Evolutionary conservation across 2,113 vertebrate genomes (phyloP), one percentile per base, ranked within the genome.

Genomic region (Lophius piscatorius): DNA sequence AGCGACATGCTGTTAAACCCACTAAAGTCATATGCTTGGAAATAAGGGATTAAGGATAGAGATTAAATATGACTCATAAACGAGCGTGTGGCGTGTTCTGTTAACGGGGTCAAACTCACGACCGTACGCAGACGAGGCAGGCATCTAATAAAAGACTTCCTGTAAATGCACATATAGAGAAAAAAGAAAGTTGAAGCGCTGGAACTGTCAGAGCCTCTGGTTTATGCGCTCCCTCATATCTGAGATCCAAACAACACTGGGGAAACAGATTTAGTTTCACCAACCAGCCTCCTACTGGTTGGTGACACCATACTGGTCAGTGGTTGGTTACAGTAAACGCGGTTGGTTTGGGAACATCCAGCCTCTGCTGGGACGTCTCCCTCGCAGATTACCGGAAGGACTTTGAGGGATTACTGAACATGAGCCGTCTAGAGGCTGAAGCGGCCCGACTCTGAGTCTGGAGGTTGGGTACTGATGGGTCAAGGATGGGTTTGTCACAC

Each of bases 381-480:
- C 33, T 63, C 63, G 29, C 70, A 83, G 87, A 87, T 89, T 89
- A 89, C 56, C 55, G 74, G 24, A 60, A 80, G 70, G 80, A 73
- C 75, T 80, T 86, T 76, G 74, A 60, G 45, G 82, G 84, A 88
- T 89, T 89, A 89, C 40, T 36, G 49, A 18, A 50, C 56, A 55
- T 79, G 78, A 83, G 66, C 76, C 73, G 81, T 87, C 84, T 84
- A 64, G 58, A 78, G 73, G 52, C 60, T 63, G 63, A 75, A 35
- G 72, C 21, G 59, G 70, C 72, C 46, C 59, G 71, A 21, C 23
- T 24, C 48, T 41, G 13, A 2, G 50, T 76, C 34, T 51, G 8
- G 31, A 17, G 54, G 3, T 5, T 40, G n/a, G 16, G 3, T n/a
- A n/a, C n/a, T n/a, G n/a, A n/a, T n/a, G n/a, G n/a, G n/a, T n/a